A percentile compares a stretch with the other conserved stretches of the same genome.
phyloP scores from a whole-genome alignment of 2,888 invertebrate genomes.

The Empis stercorea region DNA sequence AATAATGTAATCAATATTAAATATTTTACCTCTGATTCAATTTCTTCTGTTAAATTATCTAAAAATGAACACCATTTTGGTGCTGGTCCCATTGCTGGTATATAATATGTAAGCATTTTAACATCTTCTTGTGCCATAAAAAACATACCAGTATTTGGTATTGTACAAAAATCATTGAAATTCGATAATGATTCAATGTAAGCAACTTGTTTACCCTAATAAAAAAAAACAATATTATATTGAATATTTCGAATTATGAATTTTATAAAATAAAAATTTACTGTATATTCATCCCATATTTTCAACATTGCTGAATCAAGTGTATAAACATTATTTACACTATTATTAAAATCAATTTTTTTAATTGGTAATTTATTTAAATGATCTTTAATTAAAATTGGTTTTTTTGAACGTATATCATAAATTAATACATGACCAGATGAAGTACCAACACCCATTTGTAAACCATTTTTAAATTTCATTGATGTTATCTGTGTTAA shows the following conservation, averaged over 20 bases:
- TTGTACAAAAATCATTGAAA: conserved; percentile 85
- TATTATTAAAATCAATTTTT: conserved; percentile 69
- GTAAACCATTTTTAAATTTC: conserved; percentile 60
- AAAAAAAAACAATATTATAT: conserved; percentile 14
- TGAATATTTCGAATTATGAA: conserved; percentile 2
- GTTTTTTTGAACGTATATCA: conserved; percentile 85
- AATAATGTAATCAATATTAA: neutral
- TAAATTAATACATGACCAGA: conserved; percentile 90
- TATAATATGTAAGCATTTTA: conserved; percentile 89
- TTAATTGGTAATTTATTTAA: conserved; percentile 87
- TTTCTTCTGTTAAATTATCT: conserved; percentile 91
- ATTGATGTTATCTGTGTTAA: conserved; percentile 50
- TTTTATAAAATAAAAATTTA: conserved; percentile 37
- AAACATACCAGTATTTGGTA: conserved; percentile 78
- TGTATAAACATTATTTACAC: conserved; percentile 70
- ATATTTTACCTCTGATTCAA: conserved; percentile 60
- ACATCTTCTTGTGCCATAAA: conserved; percentile 91
- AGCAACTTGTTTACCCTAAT: conserved; percentile 82
- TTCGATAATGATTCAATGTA: conserved; percentile 78
- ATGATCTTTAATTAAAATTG: conserved; percentile 85
- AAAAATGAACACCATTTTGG: conserved; percentile 96
- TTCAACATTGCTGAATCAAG: conserved; percentile 81
- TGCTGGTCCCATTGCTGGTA: conserved; percentile 80
- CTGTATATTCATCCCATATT: conserved; percentile 80
- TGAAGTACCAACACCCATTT: conserved; percentile 81